These are phyloP conservation scores for Drosophila saltans DNA, from an alignment of 1,140 invertebrate species.

Conservation along the genomic window DNA sequence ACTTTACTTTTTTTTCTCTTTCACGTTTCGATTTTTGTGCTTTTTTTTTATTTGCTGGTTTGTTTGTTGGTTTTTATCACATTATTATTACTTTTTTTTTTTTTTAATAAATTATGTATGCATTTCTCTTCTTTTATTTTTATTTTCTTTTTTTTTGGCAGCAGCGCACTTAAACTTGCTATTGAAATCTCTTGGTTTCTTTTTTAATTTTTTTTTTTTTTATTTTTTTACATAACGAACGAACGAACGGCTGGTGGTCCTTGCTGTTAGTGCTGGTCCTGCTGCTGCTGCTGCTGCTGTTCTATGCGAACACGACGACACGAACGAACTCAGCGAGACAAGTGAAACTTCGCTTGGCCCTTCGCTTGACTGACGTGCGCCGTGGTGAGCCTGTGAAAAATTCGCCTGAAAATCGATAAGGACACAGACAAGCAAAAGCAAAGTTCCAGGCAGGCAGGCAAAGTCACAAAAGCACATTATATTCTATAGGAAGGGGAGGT, in stretches of 20 bases:
- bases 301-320: conserved; percentile 66
- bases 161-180: conserved; percentile 73
- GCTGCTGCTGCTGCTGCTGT: conserved; percentile 51
- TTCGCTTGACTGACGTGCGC: conserved; percentile 79
- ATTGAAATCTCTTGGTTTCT: conserved; percentile 54
- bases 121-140: conserved; percentile 12
- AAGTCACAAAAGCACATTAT: conserved; percentile 60
- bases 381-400: conserved; percentile 69
- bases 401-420: conserved; percentile 80
- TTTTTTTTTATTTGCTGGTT: conserved; percentile 1
- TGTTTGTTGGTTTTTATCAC: conserved; percentile 48
- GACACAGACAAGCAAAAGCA: conserved; percentile 68
- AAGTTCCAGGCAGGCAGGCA: conserved; percentile 36
- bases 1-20: not conserved
- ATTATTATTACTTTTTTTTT: conserved; percentile 22
- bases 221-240: conserved; percentile 64
- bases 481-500: conserved; percentile 10
- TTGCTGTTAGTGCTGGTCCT: conserved; percentile 60
- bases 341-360: conserved; percentile 71
- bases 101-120: conserved; percentile 28
- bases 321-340: conserved; percentile 81
- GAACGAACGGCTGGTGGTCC: conserved; percentile 55
- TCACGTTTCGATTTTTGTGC: conserved; percentile 22
- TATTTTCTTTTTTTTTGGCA: conserved; percentile 23
- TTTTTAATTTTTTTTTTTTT: not conserved